Conservation (phyloP, 2,113 vertebrate species). For the Campylorhamphus procurvoides region DNA sequence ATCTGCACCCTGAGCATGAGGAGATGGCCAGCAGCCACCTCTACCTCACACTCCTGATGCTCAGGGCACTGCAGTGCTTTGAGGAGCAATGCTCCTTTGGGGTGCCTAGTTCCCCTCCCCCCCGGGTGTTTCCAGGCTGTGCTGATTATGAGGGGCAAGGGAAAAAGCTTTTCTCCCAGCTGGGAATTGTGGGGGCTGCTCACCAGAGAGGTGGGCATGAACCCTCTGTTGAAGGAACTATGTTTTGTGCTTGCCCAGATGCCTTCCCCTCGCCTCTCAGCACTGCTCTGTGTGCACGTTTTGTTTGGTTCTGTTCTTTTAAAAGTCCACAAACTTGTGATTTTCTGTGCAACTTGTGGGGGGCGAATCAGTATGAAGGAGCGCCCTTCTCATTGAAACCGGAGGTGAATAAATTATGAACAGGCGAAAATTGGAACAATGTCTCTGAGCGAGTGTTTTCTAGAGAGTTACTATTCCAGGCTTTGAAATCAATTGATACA, state of each 20-base stretch:
- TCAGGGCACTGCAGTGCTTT: neutral
- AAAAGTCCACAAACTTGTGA: neutral
- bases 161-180: neutral
- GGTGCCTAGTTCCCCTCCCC: rapidly evolving
- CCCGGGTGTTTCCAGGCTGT: neutral
- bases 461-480: constrained; percentile 70
- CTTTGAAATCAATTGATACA: constrained; percentile 77
- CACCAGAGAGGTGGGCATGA: rapidly evolving
- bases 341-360: neutral
- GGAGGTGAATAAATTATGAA: constrained; percentile 70
- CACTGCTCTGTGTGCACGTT: neutral
- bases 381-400: neutral
- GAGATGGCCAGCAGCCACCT: neutral
- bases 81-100: neutral
- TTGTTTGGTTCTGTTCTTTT: neutral
- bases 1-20: rapidly evolving
- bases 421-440: constrained; percentile 60
- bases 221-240: rapidly evolving
- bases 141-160: neutral
- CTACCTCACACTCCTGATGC: rapidly evolving
- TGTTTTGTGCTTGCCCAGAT: neutral
- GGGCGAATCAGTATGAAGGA: neutral
- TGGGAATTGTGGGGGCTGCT: neutral
- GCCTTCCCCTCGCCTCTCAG: neutral
- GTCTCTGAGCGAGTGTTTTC: constrained; percentile 64